Conservation (phyloP, 1,140 invertebrate genomes). For the Watersipora subatra region DNA sequence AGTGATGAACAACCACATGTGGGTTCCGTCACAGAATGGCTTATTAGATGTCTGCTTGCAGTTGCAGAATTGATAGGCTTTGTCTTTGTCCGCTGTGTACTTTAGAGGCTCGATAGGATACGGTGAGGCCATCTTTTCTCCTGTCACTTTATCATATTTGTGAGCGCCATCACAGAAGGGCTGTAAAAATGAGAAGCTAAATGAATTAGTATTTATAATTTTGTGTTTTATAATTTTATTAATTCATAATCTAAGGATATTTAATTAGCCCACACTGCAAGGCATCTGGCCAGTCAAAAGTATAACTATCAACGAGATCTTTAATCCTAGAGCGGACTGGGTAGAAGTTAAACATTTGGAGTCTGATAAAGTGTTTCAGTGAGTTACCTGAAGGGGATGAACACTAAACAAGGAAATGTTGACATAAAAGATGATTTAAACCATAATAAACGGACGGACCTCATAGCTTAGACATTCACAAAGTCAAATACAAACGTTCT, state of each 20-base stretch:
- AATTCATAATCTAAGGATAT: too few species aligned
- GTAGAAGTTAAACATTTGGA: neutral
- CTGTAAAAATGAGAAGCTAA: neutral
- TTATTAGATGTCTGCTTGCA: constrained; percentile 4
- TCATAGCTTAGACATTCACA: too few species aligned
- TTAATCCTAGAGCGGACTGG: neutral
- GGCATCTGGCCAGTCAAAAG: neutral
- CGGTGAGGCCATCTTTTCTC: neutral
- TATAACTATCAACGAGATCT: neutral
- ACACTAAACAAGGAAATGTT: too few species aligned
- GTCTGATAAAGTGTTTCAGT: neutral
- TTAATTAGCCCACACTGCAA: too few species aligned
- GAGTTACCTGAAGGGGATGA: too few species aligned
- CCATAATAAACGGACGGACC: too few species aligned
- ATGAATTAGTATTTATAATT: too few species aligned
- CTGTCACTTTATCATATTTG: neutral
- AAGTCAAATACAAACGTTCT: too few species aligned
- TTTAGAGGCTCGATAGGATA: neutral
- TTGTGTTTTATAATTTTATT: neutral
- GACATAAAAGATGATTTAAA: too few species aligned
- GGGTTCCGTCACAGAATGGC: constrained; percentile 7
- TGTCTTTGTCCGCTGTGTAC: neutral
- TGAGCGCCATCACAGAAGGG: constrained; percentile 8
- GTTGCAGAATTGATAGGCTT: constrained; percentile 1
- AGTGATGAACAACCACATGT: too few species aligned